Conservation (phyloP, 2,797 vertebrate species). For the Chanos chanos region DNA sequence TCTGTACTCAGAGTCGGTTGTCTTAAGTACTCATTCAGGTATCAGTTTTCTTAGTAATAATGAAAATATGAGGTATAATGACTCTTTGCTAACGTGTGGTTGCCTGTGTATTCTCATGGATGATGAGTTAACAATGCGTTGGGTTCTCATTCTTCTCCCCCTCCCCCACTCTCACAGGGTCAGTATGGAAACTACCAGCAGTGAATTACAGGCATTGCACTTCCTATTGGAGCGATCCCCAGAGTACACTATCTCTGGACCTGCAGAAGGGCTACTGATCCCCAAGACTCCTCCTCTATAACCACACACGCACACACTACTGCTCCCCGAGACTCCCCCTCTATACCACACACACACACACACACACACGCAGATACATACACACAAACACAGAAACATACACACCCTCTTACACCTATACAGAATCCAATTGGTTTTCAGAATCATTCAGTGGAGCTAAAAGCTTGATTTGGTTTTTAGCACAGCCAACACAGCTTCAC, state of each 20-base stretch:
- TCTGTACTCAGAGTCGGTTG: too few species aligned
- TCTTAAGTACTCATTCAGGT: too few species aligned
- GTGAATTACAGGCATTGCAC: conserved; percentile 79
- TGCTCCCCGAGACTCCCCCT: conserved; percentile 54
- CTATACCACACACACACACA: not conserved
- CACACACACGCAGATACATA: conserved; percentile 48
- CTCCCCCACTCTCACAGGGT: conserved; percentile 73
- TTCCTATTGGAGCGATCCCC: conserved; percentile 50
- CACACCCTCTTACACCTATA: not conserved
- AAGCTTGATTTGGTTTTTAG: too few species aligned
- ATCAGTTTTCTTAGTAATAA: too few species aligned
- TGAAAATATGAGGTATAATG: not conserved
- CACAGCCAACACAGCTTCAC: too few species aligned
- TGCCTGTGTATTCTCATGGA: conserved; percentile 41
- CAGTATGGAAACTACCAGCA: conserved; percentile 99
- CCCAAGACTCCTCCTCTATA: conserved; percentile 41
- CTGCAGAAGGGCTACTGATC: conserved; percentile 69
- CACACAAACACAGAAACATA: too few species aligned
- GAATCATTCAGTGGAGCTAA: not conserved
- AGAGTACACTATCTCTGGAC: conserved; percentile 62
- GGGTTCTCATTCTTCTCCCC: conserved; percentile 19
- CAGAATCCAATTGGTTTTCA: not conserved
- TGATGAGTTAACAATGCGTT: too few species aligned
- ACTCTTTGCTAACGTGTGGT: not conserved
- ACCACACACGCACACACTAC: conserved; percentile 18